A percentile compares a stretch with the other conserved stretches of the same genome.
Conservation (phyloP, 2,797 vertebrate genomes). For the Nasua narica region DNA sequence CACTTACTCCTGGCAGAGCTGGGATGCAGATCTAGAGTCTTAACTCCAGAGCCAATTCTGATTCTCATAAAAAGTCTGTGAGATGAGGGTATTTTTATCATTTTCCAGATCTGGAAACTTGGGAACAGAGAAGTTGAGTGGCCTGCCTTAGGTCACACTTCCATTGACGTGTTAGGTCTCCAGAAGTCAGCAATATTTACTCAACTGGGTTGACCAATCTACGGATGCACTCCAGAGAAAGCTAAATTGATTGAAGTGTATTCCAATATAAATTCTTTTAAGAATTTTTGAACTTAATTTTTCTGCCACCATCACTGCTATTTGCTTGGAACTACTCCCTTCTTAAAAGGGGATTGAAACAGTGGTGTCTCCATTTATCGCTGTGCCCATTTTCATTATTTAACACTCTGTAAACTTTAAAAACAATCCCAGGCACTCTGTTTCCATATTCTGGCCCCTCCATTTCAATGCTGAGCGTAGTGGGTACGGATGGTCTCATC, state of each 20-base stretch:
- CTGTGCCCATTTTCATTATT: not conserved
- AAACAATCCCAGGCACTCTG: not conserved
- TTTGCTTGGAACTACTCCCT: not conserved
- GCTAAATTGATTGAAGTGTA: conserved; percentile 58
- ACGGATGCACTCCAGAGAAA: conserved; percentile 17
- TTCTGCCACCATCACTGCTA: conserved; percentile 18
- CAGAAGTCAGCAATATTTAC: conserved; percentile 40
- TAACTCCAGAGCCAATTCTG: not conserved
- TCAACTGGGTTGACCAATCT: conserved; percentile 40
- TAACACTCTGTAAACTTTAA: not conserved
- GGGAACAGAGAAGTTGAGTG: not conserved
- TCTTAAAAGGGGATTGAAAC: conserved; percentile 37
- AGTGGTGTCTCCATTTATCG: not conserved
- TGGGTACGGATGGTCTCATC: not conserved
- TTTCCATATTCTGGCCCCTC: not conserved
- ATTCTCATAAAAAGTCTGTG: not conserved
- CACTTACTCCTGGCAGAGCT: not conserved
- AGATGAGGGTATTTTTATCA: not conserved
- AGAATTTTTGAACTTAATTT: conserved; percentile 44
- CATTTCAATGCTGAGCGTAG: not conserved
- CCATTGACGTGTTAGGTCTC: not conserved
- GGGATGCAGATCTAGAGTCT: not conserved
- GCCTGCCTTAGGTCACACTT: not conserved
- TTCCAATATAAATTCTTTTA: conserved; percentile 51
- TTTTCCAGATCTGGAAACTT: not conserved